Conservation (phyloP, 2,797 vertebrate genomes). For the Gobio occitaniae region DNA sequence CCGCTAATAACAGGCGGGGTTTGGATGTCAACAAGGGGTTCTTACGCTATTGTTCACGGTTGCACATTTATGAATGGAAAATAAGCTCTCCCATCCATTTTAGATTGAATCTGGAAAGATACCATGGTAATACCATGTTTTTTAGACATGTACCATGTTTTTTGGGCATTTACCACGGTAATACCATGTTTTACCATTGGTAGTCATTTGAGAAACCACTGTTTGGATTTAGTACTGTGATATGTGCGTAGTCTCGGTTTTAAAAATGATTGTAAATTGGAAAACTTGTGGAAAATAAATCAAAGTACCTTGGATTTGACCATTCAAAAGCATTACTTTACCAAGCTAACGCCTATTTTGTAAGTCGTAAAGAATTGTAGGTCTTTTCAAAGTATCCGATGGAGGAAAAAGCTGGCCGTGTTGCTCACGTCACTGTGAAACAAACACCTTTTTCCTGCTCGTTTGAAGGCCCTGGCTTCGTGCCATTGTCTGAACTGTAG, state of each 20-base stretch:
- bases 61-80: neutral
- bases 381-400: neutral
- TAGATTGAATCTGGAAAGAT: neutral
- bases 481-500: slow-evolving; percentile 15
- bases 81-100: neutral
- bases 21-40: slow-evolving; percentile 33
- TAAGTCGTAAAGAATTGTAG: neutral
- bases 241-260: neutral
- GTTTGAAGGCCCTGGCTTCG: slow-evolving; percentile 2
- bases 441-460: slow-evolving; percentile 37
- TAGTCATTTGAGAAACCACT: neutral
- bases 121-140: neutral
- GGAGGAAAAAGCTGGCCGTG: neutral
- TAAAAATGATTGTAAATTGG: neutral
- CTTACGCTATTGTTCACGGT: neutral
- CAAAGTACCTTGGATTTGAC: neutral
- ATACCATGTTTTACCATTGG: neutral
- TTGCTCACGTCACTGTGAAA: neutral
- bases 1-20: slow-evolving; percentile 25
- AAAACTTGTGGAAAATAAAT: neutral
- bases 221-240: too few relatives aligned
- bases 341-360: neutral
- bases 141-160: neutral
- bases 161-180: too few relatives aligned
- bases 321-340: neutral